Evolutionary conservation across 2,113 vertebrate genomes (phyloP).

Genomic region (Arizona elegans): DNA sequence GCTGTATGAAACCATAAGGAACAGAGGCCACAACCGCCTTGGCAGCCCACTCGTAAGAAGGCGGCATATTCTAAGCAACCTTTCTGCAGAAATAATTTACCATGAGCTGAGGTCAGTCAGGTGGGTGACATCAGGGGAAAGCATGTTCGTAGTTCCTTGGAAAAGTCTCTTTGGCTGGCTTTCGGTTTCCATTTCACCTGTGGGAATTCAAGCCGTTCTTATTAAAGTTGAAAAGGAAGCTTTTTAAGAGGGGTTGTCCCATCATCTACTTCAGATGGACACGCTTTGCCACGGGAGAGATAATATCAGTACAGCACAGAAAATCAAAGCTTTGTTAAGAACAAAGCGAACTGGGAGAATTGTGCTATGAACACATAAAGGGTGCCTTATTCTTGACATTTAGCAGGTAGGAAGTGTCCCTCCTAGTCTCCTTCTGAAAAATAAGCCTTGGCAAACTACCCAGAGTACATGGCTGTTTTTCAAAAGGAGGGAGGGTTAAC

Average conservation of each 20-base stretch:
- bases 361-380: neutral
- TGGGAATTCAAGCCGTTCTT: conserved; percentile 44
- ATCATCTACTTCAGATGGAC: neutral
- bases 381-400: neutral
- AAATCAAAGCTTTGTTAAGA: neutral
- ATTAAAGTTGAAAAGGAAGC: neutral
- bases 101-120: conserved; percentile 86
- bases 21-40: neutral
- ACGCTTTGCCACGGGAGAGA: neutral
- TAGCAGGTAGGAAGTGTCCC: neutral
- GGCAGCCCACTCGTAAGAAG: neutral
- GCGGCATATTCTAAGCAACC: neutral
- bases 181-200: conserved; percentile 94
- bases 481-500: neutral
- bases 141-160: conserved; percentile 92
- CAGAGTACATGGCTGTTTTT: neutral
- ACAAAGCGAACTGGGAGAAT: neutral
- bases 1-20: neutral
- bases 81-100: conserved; percentile 66
- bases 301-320: neutral
- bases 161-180: conserved; percentile 97
- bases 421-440: neutral
- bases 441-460: neutral
- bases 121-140: conserved; percentile 82
- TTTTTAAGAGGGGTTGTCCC: neutral